A percentile compares a stretch with the other conserved stretches of the same genome.
phyloP scores from a whole-genome alignment of 2,797 vertebrate genomes.

The Sciaenops ocellatus region DNA sequence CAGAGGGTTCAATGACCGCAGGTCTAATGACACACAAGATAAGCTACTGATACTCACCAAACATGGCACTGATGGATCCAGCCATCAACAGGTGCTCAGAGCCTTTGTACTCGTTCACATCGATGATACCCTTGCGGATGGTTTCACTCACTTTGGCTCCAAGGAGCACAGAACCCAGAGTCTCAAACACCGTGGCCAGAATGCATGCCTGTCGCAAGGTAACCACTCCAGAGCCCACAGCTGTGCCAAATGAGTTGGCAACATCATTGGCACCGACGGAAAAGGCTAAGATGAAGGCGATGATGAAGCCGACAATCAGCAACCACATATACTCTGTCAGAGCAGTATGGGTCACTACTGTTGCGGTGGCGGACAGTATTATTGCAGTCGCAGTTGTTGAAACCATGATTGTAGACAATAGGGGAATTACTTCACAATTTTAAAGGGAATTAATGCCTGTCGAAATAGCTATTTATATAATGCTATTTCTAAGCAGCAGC shows the following conservation, averaged over 20 bases:
- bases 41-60: conserved; percentile 86
- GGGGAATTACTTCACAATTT: conserved; percentile 74
- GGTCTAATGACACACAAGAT: conserved; percentile 18
- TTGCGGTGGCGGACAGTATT: conserved; percentile 39
- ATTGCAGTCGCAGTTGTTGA: conserved; percentile 78
- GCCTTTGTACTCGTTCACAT: conserved; percentile 90
- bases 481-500: conserved; percentile 66
- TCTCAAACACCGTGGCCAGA: conserved; percentile 95
- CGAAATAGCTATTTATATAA: conserved; percentile 57
- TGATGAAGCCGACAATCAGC: conserved; percentile 94
- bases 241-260: conserved; percentile 98
- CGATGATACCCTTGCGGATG: conserved; percentile 96
- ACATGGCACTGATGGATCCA: conserved; percentile 97
- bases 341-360: conserved; percentile 36
- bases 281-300: conserved; percentile 96
- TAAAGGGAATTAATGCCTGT: conserved; percentile 66
- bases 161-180: conserved; percentile 94
- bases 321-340: conserved; percentile 88
- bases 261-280: conserved; percentile 99
- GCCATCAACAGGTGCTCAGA: conserved; percentile 89
- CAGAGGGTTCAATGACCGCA: background rate
- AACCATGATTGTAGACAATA: conserved; percentile 80
- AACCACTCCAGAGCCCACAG: conserved; percentile 97
- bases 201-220: conserved; percentile 95
- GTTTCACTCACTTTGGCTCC: conserved; percentile 98